Evolutionary conservation across 2,888 invertebrate genomes (phyloP).

Genomic region (Cacoxenus indagator): DNA sequence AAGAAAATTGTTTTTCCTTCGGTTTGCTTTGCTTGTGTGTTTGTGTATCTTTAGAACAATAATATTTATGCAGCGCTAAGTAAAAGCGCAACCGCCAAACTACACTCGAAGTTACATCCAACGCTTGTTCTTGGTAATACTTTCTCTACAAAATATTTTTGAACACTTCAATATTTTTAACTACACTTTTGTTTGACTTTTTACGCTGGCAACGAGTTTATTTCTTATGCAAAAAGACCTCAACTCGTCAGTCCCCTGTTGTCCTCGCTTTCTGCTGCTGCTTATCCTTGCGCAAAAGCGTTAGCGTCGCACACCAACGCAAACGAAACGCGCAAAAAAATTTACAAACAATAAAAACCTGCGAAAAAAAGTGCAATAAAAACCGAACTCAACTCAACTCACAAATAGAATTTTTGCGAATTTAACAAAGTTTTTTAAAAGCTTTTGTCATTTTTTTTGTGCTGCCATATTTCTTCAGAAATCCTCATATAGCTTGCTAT

Average conservation of each 20-base stretch:
- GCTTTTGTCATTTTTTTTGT: slow-evolving; percentile 52
- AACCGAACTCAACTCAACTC: background rate
- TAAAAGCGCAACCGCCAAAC: slow-evolving; percentile 35
- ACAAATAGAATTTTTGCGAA: slow-evolving; percentile 39
- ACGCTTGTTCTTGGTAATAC: background rate
- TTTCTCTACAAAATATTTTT: background rate
- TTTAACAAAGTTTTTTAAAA: slow-evolving; percentile 57
- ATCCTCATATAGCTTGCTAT: slow-evolving; percentile 17
- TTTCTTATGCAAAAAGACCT: slow-evolving; percentile 46
- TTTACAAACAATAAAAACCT: background rate
- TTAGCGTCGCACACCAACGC: background rate
- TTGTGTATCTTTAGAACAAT: slow-evolving; percentile 41
- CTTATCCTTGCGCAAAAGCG: background rate
- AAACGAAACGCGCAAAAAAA: background rate
- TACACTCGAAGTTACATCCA: background rate
- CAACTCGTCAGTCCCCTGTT: background rate
- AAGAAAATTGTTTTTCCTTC: background rate
- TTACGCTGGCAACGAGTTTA: slow-evolving; percentile 34
- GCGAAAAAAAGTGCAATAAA: background rate
- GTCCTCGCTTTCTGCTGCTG: background rate
- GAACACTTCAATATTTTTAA: slow-evolving; percentile 23
- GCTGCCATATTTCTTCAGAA: slow-evolving; percentile 15
- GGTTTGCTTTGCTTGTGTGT: background rate
- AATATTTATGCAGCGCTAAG: slow-evolving; percentile 54
- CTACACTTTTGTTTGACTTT: slow-evolving; percentile 41